phyloP scores from a whole-genome alignment of 2,113 vertebrate species.

The Pampusana beccarii region DNA sequence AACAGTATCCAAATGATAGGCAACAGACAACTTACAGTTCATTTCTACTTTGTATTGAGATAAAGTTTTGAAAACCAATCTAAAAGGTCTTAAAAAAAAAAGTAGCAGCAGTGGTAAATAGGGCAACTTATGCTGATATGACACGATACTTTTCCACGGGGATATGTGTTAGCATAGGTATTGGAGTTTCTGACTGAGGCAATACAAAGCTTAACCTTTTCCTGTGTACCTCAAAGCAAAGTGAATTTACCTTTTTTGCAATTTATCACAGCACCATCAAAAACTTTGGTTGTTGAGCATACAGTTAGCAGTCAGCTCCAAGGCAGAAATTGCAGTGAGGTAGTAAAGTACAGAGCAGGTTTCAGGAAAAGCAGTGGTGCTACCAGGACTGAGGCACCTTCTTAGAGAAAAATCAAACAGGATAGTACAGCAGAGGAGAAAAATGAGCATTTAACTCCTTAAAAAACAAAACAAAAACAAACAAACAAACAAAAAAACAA shows the following conservation, averaged over 20 bases:
- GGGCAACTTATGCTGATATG: not conserved
- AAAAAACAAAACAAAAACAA: no score
- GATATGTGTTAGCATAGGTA: not conserved
- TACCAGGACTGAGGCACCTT: not conserved
- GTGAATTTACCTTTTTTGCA: not conserved
- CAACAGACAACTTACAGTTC: not conserved
- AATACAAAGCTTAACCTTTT: not conserved
- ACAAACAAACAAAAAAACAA: not conserved
- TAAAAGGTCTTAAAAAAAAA: not conserved
- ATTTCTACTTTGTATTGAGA: not conserved
- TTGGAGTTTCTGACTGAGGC: not conserved
- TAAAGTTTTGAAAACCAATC: not conserved
- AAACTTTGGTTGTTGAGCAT: not conserved
- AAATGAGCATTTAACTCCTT: not conserved
- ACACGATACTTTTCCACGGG: not conserved
- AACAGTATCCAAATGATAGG: not conserved
- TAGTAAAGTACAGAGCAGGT: not conserved
- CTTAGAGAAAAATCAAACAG: not conserved
- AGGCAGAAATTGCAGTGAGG: not conserved
- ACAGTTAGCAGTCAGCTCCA: fast-evolving
- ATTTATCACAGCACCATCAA: not conserved
- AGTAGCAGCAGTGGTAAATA: not conserved
- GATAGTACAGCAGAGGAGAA: not conserved
- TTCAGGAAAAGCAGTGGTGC: not conserved
- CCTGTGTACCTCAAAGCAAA: not conserved